These are phyloP conservation scores for Dromius quadrimaculatus DNA, from an alignment of 2,888 invertebrate species.

Conservation along the genomic window DNA sequence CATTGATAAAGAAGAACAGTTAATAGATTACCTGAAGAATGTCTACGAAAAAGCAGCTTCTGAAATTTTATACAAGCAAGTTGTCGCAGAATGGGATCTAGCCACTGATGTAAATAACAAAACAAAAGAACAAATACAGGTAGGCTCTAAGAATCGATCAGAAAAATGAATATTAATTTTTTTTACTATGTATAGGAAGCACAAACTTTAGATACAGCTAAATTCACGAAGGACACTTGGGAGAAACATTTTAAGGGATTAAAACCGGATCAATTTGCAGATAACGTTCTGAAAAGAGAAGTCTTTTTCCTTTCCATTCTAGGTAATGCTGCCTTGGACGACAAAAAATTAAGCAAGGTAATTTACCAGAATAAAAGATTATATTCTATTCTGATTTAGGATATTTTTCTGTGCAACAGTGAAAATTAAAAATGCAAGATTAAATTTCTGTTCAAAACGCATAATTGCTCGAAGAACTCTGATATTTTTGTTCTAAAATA, in stretches of 20 bases:
- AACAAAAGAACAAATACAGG: constrained; percentile 58
- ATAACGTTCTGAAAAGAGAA: constrained; percentile 65
- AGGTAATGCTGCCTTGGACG: constrained; percentile 66
- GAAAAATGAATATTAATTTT: background rate
- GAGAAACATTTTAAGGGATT: constrained; percentile 62
- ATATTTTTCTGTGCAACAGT: background rate
- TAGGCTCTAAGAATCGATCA: constrained; percentile 54
- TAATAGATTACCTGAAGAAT: constrained; percentile 46
- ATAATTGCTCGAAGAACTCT: too few species aligned
- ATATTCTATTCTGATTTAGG: background rate
- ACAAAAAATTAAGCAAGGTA: constrained; percentile 64
- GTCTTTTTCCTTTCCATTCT: constrained; percentile 66
- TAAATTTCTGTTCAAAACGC: too few species aligned
- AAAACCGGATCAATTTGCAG: constrained; percentile 63
- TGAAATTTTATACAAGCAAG: constrained; percentile 61
- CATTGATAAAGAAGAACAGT: constrained; percentile 24
- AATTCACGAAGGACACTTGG: constrained; percentile 65
- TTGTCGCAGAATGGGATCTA: constrained; percentile 63
- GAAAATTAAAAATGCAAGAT: too few species aligned
- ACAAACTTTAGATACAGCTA: constrained; percentile 58
- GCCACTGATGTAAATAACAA: constrained; percentile 62
- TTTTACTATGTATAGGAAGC: constrained; percentile 57
- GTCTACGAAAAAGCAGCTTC: constrained; percentile 60
- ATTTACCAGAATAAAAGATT: too few species aligned
- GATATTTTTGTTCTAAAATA: too few species aligned